These are phyloP conservation scores for Varecia variegata DNA, from an alignment of 2,797 vertebrate species.

Conservation along the genomic window DNA sequence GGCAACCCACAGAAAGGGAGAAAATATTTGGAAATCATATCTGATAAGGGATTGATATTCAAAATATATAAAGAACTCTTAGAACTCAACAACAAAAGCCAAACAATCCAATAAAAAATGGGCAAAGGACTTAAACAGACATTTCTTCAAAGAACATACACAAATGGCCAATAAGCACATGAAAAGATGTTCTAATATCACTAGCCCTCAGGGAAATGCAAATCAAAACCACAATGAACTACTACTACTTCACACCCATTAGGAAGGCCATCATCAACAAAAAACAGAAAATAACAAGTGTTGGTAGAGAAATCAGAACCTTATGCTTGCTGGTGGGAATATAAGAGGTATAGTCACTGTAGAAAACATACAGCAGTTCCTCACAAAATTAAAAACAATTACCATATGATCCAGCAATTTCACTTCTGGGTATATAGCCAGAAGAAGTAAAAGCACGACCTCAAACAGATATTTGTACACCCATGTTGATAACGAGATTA, in stretches of 20 bases:
- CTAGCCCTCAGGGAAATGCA: neutral
- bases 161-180: neutral
- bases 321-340: neutral
- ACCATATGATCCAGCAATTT: neutral
- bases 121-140: neutral
- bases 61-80: constrained; percentile 22
- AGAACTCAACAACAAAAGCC: neutral
- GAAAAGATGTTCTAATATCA: neutral
- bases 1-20: neutral
- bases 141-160: neutral
- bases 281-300: constrained; percentile 4
- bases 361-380: neutral
- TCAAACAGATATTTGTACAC: neutral
- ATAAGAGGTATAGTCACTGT: neutral
- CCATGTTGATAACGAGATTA: neutral
- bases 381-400: neutral
- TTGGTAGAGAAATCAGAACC: neutral
- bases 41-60: neutral
- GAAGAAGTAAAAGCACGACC: neutral
- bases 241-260: neutral
- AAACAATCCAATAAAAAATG: neutral
- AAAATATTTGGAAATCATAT: neutral
- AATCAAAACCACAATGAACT: constrained; percentile 19
- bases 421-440: neutral
- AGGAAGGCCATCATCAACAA: neutral